Base-by-base conservation (phyloP, 2,797 vertebrate species). In the Sebastes itinus region DNA sequence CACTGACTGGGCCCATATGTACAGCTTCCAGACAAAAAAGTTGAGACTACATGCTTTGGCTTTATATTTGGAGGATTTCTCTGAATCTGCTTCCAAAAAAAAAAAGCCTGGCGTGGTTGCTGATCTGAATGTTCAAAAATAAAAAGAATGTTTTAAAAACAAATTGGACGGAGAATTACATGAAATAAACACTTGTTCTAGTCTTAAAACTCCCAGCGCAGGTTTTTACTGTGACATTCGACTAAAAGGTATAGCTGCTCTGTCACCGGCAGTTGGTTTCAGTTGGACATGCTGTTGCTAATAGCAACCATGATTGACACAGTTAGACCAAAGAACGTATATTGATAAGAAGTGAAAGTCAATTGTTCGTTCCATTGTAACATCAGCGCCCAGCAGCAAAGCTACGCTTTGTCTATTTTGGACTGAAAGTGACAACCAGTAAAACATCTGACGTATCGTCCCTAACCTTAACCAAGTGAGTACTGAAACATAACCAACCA, bases 11-110 rank as follows among this genome's bases (percentile, higher is more conserved):
- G 77, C 71, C 60, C 76, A 77, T 56, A 68, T 79, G 32, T 70
- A 65, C 66, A 70, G 83, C 80, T 83, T 85, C 80, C 77, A 78
- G 83, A 85, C 83, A 69, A 84, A 74, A 84, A 86, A 77, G 60
- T 78, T 42, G 22, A 75, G 68, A 70, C 80, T 80, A 66, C 77
- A 82, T 83, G 78, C 63, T 72, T 78, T 74, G 82, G 80, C 75
- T 81, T 78, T 77, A 72, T 77, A 64, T 85, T 88, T 78, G 30
- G 72, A 88, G 28, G 28, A 75, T 72, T 85, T 27, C 56, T 75
- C 54, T 11, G 23, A 64, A 71, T 81, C 61, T 64, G 27, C 62
- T 61, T 80, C 74, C 72, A 83, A 66, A 27, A 70, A 81, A 81
- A 65, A 27, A 70, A 77, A 78, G 49, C 10, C 32, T 9, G 35